Base-by-base conservation (phyloP, 2,113 vertebrate species). In the Athene noctua region DNA sequence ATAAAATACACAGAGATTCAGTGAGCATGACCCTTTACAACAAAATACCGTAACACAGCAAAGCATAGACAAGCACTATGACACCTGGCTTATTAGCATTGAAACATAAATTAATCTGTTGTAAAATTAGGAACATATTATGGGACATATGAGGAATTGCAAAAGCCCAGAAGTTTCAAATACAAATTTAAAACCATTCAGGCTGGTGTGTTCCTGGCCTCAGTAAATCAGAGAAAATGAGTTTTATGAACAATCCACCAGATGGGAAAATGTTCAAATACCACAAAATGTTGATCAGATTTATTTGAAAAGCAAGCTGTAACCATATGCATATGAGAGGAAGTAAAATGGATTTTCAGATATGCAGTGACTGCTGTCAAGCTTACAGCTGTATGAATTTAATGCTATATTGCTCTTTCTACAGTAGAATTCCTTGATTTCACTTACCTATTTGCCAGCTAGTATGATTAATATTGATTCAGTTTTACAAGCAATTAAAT, bases 201-300 rank as follows among this genome's bases (percentile, higher is more conserved):
- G 80, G 74, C 83, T 96, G 36, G 11, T 93, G 61, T 81, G 42
- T 70, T 97, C 67, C 62, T 85, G 95, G 54, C 77, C 71, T 85
- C 93, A 94, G 63, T 98, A 98, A 98, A 97, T 98, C 97, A 97
- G 26, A 89, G 92, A 67, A 98, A 98, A 98, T 96, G 82, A 97
- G 90, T 97, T 98, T 98, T 97, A 97, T 92, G 93, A 97, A 96
- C 97, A 97, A 92, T 94, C 80, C 82, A 96, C 94, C 98, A 98
- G 97, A 98, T 97, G 98, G 97, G 93, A 95, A 98, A 97, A 97
- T 97, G 79, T 95, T 98, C 96, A 97, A 97, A 97, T 97, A 92
- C 75, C 75, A 95, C 66, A 94, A 94, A 98, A 96, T 40, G 42
- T 96, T 97, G 96, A 94, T 97, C 95, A 97, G 96, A 98, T 98